Base-by-base conservation (phyloP, 1,140 invertebrate genomes). In the Sminthurinus signatus region DNA sequence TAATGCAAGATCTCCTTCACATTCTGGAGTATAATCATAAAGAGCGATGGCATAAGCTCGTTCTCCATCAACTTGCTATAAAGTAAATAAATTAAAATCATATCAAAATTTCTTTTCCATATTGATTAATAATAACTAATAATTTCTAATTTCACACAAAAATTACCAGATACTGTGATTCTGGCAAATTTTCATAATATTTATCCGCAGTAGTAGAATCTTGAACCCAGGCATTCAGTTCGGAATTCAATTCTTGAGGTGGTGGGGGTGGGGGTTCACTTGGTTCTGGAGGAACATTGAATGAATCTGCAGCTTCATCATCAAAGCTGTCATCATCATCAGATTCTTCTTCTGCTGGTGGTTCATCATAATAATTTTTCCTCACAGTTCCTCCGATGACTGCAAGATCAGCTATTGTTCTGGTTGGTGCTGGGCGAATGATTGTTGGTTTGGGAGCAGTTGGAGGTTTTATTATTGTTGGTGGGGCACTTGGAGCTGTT, bases 251-350 rank as follows among this genome's bases (percentile, higher is more conserved):
- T n/a, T n/a, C n/a, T n/a, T n/a, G n/a, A 0, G 87, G 85, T 10
- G 85, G 85, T 17, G 86, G 83, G 5, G 87, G 87, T 1, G 87
- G 85, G 10, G 86, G 86, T 57, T 85, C 80, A 19, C 80, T 81
- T 5, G 87, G 87, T 87, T 89, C 89, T 0, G 87, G 88, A 0
- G 85, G 86, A 51, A 87, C 88, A 25, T 21, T 43, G 32, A 54
- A 29, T 31, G 50, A 32, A 36, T 44, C 56, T n/a, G 31, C 55
- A 25, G 12, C 46, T 42, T 58, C 62, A 36, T 60, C 56, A 60
- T 65, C 64, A 32, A 59, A 32, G 17, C 50, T 42, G 39, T 61
- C 58, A 19, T 60, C 56, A 12, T 64, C 58, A 4, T 42, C 39
- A 1, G 63, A 15, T 36, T 36, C 32, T 36, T 8, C 5, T 15